Evolutionary conservation across 2,888 invertebrate genomes (phyloP).

Genomic region (Meloe dianella): DNA sequence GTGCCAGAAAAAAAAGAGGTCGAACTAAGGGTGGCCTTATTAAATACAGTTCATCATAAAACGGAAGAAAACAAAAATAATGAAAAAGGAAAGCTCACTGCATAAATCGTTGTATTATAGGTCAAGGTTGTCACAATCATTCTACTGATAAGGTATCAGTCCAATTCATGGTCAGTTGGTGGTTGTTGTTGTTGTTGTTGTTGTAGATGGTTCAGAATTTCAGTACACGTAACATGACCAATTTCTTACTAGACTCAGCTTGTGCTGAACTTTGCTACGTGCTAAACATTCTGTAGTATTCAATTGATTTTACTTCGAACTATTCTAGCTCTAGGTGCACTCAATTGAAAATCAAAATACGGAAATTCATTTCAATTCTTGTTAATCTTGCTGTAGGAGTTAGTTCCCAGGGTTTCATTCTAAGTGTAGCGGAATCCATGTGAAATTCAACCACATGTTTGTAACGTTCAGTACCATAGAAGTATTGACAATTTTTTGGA

Average conservation of each 20-base stretch:
- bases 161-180: constrained; percentile 2
- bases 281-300: neutral
- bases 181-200: neutral
- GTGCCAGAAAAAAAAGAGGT: neutral
- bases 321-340: neutral
- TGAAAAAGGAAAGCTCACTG: neutral
- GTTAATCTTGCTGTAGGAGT: neutral
- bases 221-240: constrained; percentile 8
- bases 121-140: neutral
- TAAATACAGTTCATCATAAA: neutral
- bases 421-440: no score
- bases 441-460: no score
- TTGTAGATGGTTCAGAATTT: neutral
- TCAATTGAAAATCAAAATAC: neutral
- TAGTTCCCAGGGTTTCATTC: neutral
- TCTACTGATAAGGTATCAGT: neutral
- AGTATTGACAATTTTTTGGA: no score
- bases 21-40: constrained; percentile 3
- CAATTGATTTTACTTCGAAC: neutral
- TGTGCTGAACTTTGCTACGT: neutral
- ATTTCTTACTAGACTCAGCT: constrained; percentile 2
- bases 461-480: no score
- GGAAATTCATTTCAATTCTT: neutral
- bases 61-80: neutral
- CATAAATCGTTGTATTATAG: neutral